Evolutionary conservation across 2,888 invertebrate species (phyloP), one percentile per base, ranked within the genome.

Genomic region (Lamellibrachia satsuma): DNA sequence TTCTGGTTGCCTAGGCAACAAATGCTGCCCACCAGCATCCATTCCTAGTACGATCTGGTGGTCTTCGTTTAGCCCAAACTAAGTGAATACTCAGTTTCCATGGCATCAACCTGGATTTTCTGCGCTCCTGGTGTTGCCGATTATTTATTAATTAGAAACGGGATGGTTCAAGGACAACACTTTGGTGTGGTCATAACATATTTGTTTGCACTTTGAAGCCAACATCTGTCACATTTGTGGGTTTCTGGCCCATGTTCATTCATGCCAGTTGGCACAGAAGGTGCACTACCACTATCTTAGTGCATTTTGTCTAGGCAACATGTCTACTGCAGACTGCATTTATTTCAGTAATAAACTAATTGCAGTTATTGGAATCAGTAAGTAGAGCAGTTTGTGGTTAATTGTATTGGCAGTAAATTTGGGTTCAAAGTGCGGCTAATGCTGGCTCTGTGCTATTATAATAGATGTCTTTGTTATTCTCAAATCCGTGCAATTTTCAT

Each of bases 91-190:
- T 75, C 55, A 6, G 75, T 75, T 75, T 75, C 75, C 75, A 75
- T 75, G 75, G 75, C 75, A 75, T 75, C 75, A 75, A 75, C 15
- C 75, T 4, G 22, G 75, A 75, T 75, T 75, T 75, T 75, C 75
- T 22, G 75, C n/a, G 75, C 75, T 75, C 75, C 75, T 75, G 75
- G 75, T 75, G 22, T 75, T 75, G 22, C 75, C n/a, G 75, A 75
- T 75, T 75, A 75, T 75, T 75, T 75, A 75, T 75, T 75, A 75
- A 75, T 75, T 75, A 75, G 75, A n/a, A 22, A 75, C n/a, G 75
- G 75, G n/a, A 75, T 22, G 75, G 22, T 75, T 75, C 75, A 75
- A 75, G 75, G 75, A 3, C 75, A 6, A 22, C 75, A 11, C 22
- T 75, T 75, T 75, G 75, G 75, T 75, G 15, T 75, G 15, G 4